A percentile compares a stretch with the other conserved stretches of the same genome.
Evolutionary conservation across 2,888 invertebrate genomes (phyloP).

Genomic region (Adela reaumurella): DNA sequence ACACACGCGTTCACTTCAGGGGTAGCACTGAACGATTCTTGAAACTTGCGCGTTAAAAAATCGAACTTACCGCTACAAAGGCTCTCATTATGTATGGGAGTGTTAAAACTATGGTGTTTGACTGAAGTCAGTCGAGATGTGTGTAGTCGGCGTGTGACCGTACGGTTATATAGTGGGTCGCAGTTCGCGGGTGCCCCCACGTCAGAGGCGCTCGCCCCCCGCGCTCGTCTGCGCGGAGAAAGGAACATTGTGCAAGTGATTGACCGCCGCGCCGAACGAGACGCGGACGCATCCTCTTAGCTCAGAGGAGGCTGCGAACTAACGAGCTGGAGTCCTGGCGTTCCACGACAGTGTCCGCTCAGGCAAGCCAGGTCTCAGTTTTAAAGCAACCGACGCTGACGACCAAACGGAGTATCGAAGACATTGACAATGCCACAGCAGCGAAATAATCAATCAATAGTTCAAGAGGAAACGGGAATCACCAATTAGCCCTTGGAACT

Average conservation of each 20-base stretch:
- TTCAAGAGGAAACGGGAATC: too few species aligned
- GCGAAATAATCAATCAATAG: too few species aligned
- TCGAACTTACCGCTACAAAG: conserved; percentile 51
- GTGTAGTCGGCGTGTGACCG: neutral
- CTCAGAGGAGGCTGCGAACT: too few species aligned
- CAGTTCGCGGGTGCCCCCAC: neutral
- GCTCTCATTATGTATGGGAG: conserved; percentile 29
- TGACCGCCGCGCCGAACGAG: neutral
- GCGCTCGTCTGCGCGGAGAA: neutral
- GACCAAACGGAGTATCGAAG: too few species aligned
- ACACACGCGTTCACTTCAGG: neutral
- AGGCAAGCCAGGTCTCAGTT: too few species aligned
- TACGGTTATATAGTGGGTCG: neutral
- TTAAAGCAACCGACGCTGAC: too few species aligned
- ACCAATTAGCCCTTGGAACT: too few species aligned
- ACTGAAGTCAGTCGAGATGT: neutral
- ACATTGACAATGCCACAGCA: too few species aligned
- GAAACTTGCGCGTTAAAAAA: neutral
- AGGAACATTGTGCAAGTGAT: neutral
- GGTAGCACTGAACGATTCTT: neutral
- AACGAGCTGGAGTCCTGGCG: too few species aligned
- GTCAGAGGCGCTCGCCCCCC: neutral
- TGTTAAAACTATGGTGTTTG: neutral
- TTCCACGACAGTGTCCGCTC: too few species aligned
- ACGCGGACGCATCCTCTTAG: neutral